Evolutionary conservation across 2,797 vertebrate species (phyloP), one percentile per base, ranked within the genome.

Genomic region (Synanceia verrucosa): DNA sequence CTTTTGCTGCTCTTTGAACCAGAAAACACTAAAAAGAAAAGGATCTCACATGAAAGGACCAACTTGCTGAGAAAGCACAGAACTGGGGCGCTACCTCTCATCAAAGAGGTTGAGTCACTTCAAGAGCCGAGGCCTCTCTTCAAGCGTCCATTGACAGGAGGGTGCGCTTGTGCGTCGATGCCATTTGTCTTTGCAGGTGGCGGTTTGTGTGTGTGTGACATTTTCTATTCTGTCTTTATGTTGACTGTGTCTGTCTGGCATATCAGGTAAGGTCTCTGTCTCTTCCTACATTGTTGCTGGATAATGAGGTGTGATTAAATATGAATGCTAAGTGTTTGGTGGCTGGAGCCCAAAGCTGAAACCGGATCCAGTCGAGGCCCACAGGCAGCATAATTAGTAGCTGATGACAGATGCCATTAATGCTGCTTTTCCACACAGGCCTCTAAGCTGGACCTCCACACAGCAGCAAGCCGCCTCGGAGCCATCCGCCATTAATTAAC

Each of bases 301-400:
- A 94, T 94, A 94, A 94, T 94, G 89, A 93, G 86, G 88, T 89
- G 89, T 90, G 90, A 93, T 95, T 92, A 95, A 94, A 94, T 93
- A 95, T 95, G 92, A 91, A 94, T 94, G 91, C 89, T 93, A 92
- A 94, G 94, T 94, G 92, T 94, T 94, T 93, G 92, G 93, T 94
- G 93, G 92, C 92, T 90, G 89, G 80, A 88, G 89, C 91, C 90
- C 91, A 92, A 90, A 90, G 90, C 91, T 89, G 94, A 93, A 94
- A 94, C 82, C 50, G n/a, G 90, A 95, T 87, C 93, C 85, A 60
- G 83, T 53, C 46, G 34, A 79, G 82, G 86, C 78, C 85, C 83
- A 87, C 69, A 63, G 88, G 88, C 88, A 82, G 89, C 92, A 92
- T 94, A 93, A 95, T 94, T 94, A 94, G 94, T 81, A 91, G 83